Evolutionary conservation across 2,888 invertebrate genomes (phyloP), one percentile per base, ranked within the genome.

Genomic region (Dicyrtomina minuta): DNA sequence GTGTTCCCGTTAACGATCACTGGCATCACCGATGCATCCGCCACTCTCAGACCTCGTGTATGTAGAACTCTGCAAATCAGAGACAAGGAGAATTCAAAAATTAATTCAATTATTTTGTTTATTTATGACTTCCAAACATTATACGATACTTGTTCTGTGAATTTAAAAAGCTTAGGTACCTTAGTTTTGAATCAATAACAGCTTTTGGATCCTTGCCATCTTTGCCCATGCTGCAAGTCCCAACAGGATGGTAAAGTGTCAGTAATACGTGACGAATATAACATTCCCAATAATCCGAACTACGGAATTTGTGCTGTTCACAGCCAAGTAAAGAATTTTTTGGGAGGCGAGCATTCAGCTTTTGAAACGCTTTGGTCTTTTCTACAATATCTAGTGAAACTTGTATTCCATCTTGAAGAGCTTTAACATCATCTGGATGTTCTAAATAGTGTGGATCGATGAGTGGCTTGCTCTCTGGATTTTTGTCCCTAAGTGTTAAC

Each of bases 241-340:
- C 85, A 70, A 86, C 86, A 77, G 88, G 87, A 80, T 77, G 77
- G 79, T 90, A 89, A 68, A 90, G 87, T 1, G 89, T 89, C 74
- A 88, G 86, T 0, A 88, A 87, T 73, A 89, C 85, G 81, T 87
- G 86, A 64, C 68, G 39, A 2, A 78, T 82, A 24, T 87, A 87
- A 80, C 89, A 89, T 64, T 87, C 84, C 88, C 88, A 89, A 79
- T 88, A 89, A 33, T 84, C 84, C 74, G 87, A 86, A 2, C 85
- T 83, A 55, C 83, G 85, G 74, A 87, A 87, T 1, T 70, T 65
- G 20, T 70, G 53, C 13, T 68, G 44, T 44, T 79, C 77, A 62
- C 79, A 79, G 4, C 76, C 78, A 0, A 75, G 69, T 13, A 76
- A 51, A 5, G 65, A 72, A 6, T 56, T 41, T 5, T 60, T 33